These are phyloP conservation scores for Hyperoplus immaculatus DNA, from an alignment of 2,797 vertebrate genomes.

Conservation along the genomic window DNA sequence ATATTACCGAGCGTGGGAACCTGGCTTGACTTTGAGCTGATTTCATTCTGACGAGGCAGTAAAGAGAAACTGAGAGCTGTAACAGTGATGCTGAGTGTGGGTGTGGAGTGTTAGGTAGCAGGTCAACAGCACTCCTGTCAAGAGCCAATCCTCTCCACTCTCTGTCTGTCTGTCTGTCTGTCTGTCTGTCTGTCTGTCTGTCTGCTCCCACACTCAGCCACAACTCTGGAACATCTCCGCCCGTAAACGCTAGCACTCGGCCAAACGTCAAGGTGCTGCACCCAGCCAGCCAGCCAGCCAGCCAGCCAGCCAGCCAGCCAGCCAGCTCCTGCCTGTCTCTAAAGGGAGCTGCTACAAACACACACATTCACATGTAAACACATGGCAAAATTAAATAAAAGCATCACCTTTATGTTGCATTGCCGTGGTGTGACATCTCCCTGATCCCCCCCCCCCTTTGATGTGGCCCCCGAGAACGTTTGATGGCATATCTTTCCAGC, in stretches of 20 bases:
- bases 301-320: conserved; percentile 15
- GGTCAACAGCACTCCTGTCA: conserved; percentile 77
- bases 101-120: conserved; percentile 67
- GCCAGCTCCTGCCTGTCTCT: conserved; percentile 35
- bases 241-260: conserved; percentile 26
- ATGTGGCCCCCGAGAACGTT: conserved; percentile 60
- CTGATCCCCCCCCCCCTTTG: conserved; percentile 49
- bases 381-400: neutral
- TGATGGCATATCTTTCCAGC: conserved; percentile 53
- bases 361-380: conserved; percentile 28
- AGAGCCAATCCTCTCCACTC: conserved; percentile 70
- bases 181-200: conserved; percentile 18
- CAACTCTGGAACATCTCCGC: conserved; percentile 33
- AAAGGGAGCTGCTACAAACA: conserved; percentile 43
- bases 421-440: conserved; percentile 46
- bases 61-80: conserved; percentile 61
- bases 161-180: conserved; percentile 15
- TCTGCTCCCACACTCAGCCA: conserved; percentile 47
- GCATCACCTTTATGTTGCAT: conserved; percentile 30
- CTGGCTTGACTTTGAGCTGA: conserved; percentile 56
- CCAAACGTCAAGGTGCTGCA: conserved; percentile 52
- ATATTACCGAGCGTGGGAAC: conserved; percentile 53
- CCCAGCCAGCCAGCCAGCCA: conserved; percentile 23
- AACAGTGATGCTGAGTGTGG: conserved; percentile 61
- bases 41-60: conserved; percentile 53